phyloP scores from a whole-genome alignment of 2,888 invertebrate genomes.

The Scrobipalpa costella region DNA sequence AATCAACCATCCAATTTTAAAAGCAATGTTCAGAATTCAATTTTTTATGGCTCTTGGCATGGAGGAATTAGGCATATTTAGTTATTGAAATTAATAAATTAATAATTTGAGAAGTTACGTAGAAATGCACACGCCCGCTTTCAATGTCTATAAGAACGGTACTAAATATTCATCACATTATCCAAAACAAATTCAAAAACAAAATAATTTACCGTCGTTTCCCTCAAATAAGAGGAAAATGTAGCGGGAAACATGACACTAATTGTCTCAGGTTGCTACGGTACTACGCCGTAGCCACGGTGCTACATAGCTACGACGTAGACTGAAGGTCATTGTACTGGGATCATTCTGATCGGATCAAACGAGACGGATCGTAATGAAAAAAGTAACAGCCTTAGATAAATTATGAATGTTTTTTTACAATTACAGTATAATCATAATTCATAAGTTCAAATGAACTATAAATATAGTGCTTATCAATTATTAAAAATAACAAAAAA shows the following conservation, averaged over 20 bases:
- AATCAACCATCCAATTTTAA: too few species aligned
- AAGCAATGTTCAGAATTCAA: too few species aligned
- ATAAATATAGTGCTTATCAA: too few species aligned
- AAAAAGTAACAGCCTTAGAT: not conserved
- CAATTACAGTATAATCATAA: not conserved
- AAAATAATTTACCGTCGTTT: not conserved
- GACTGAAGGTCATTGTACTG: conserved; percentile 17
- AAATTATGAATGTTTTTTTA: not conserved
- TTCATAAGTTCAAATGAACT: too few species aligned
- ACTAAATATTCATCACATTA: not conserved
- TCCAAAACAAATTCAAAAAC: not conserved
- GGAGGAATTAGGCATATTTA: too few species aligned
- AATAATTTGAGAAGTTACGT: too few species aligned
- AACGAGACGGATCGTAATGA: not conserved
- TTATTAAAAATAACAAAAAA: too few species aligned
- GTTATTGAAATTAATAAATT: too few species aligned
- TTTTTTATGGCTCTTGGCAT: too few species aligned
- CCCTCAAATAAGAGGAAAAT: not conserved
- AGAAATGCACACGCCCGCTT: too few species aligned
- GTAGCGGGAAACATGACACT: conserved; percentile 49
- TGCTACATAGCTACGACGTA: conserved; percentile 45
- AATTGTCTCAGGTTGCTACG: conserved; percentile 60
- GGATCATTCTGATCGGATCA: conserved; percentile 1
- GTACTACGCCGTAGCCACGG: not conserved
- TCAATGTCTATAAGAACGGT: too few species aligned